Base-by-base conservation (phyloP, 1,140 invertebrate genomes). In the Penaeus chinensis region DNA sequence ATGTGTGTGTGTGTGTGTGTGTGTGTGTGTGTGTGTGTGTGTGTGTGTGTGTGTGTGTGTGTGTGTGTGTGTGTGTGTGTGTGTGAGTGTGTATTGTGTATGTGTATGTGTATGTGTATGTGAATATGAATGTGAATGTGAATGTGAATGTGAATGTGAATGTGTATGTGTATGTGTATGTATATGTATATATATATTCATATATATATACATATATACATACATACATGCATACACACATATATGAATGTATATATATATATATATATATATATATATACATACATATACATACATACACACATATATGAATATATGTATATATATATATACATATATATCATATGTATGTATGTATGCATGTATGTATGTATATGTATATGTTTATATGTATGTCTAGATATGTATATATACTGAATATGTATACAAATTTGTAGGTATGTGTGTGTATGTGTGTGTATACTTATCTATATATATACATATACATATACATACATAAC, bases 151-250 rank as follows among this genome's bases (percentile, higher is more conserved):
- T 69, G 16, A 11, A 8, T 69, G 16, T 69, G 18, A 4, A 8
- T 69, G 10, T 74, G 63, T 76, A 54, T 74, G 37, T 71, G 47
- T 74, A 61, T 74, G 63, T 74, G 27, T 82, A 82, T 82, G 63
- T 82, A 82, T 82, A 74, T 84, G 60, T 84, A 84, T 84, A 74
- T 84, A 84, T 74, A 60, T 84, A 74, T 71, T 71, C 71, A 74
- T 71, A 74, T 84, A 62, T 71, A 79, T 69, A 81, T 85, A 65
- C 78, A 83, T 80, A 80, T 87, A 65, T 74, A 61, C 79, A 84
- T 27, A 76, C 69, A 84, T 84, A 69, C 71, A 74, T 84, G 60
- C 60, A 84, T 84, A 84, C 60, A 84, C 7, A 27, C 7, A 22
- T 69, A 27, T 27, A 69, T 69, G 13, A 5, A 47, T 47, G 10